Evolutionary conservation across 2,797 vertebrate species (phyloP).

Genomic region (Limosa lapponica): DNA sequence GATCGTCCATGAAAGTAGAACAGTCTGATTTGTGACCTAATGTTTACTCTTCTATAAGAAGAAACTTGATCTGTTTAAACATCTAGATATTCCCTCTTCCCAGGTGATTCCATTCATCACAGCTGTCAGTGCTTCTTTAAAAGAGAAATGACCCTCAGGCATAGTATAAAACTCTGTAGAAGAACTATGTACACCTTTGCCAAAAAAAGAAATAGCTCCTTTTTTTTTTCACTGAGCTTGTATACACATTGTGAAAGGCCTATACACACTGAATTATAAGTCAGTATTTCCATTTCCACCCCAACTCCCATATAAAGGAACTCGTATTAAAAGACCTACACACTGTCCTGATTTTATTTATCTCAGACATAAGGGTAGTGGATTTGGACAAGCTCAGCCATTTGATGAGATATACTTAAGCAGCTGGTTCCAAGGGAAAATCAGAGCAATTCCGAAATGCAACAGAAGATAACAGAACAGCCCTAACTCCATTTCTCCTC

Average conservation of each 20-base stretch:
- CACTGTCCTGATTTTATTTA: slow-evolving; percentile 64
- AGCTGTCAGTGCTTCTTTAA: slow-evolving; percentile 74
- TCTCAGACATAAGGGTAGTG: slow-evolving; percentile 62
- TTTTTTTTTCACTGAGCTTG: slow-evolving; percentile 56
- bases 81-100: slow-evolving; percentile 75
- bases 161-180: slow-evolving; percentile 59
- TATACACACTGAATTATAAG: slow-evolving; percentile 59
- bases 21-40: slow-evolving; percentile 70
- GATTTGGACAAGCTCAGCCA: slow-evolving; percentile 66
- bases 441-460: slow-evolving; percentile 64
- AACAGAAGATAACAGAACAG: slow-evolving; percentile 48
- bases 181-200: slow-evolving; percentile 70
- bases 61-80: slow-evolving; percentile 80
- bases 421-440: slow-evolving; percentile 67
- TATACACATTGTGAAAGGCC: slow-evolving; percentile 41
- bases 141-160: slow-evolving; percentile 76
- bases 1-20: slow-evolving; percentile 59
- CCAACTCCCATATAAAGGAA: slow-evolving; percentile 35
- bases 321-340: slow-evolving; percentile 43
- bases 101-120: slow-evolving; percentile 78
- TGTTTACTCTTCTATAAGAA: slow-evolving; percentile 70
- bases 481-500: not conserved
- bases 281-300: slow-evolving; percentile 47
- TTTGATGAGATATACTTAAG: slow-evolving; percentile 73
- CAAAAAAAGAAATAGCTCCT: slow-evolving; percentile 59